Evolutionary conservation across 2,888 invertebrate genomes (phyloP).

Genomic region (Euproctis similis): DNA sequence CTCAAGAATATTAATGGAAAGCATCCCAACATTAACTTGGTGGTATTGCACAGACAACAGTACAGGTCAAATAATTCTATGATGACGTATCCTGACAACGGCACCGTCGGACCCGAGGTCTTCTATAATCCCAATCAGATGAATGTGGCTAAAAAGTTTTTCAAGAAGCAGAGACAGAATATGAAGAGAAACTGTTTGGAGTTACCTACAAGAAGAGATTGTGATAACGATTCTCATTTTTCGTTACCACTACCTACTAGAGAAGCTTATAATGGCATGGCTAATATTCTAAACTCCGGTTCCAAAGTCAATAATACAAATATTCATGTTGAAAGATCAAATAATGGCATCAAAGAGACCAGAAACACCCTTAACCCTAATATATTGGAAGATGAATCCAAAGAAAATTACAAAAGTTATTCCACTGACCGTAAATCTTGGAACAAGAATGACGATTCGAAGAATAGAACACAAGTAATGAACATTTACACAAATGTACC

Average conservation of each 20-base stretch:
- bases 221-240: constrained; percentile 68
- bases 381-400: constrained; percentile 78
- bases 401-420: constrained; percentile 69
- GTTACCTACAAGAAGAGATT: constrained; percentile 77
- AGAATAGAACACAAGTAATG: constrained; percentile 58
- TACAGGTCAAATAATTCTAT: constrained; percentile 81
- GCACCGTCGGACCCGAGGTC: constrained; percentile 79
- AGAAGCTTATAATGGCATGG: constrained; percentile 69
- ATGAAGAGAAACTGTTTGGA: constrained; percentile 84
- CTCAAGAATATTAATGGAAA: constrained; percentile 63
- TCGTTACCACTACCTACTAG: constrained; percentile 67
- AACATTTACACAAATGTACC: constrained; percentile 80
- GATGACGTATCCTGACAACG: constrained; percentile 77
- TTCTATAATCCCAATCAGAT: constrained; percentile 97
- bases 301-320: constrained; percentile 89
- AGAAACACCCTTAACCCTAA: constrained; percentile 78
- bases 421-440: constrained; percentile 54
- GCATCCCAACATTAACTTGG: constrained; percentile 80
- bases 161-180: constrained; percentile 87
- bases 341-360: constrained; percentile 73
- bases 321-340: constrained; percentile 80
- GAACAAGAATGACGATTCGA: constrained; percentile 54
- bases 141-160: constrained; percentile 93
- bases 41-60: constrained; percentile 82
- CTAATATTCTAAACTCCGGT: constrained; percentile 80